Percentiles rank a stretch among this genome's conserved stretches.
phyloP scores from a whole-genome alignment of 2,797 vertebrate species.

The Lacerta viridis region DNA sequence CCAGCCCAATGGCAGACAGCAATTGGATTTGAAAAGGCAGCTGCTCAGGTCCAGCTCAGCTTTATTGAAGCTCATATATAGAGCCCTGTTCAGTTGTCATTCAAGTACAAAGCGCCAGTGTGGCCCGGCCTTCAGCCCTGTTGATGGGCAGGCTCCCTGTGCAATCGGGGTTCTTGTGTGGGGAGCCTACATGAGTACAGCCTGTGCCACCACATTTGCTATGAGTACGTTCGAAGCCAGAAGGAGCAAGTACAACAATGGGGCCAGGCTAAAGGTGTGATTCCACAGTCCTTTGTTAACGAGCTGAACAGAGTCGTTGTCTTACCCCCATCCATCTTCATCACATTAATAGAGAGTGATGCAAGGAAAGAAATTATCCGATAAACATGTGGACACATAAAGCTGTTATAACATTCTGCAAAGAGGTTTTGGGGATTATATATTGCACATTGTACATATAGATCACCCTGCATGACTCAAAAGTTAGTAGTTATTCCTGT shows the following conservation, averaged over 20 bases:
- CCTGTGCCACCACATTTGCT: too few species aligned
- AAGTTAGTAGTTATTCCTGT: not conserved
- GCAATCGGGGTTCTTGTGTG: too few species aligned
- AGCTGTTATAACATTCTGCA: not conserved
- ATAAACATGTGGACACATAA: not conserved
- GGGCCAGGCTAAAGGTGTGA: too few species aligned
- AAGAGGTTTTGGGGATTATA: not conserved
- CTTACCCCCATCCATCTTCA: not conserved
- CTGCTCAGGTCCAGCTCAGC: not conserved
- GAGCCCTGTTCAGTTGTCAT: not conserved
- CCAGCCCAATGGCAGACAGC: not conserved
- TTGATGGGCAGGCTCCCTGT: too few species aligned
- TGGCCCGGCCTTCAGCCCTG: too few species aligned
- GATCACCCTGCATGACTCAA: not conserved
- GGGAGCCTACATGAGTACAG: too few species aligned
- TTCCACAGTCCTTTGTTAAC: too few species aligned
- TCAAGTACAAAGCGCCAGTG: too few species aligned
- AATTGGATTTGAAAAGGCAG: not conserved
- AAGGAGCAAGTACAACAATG: too few species aligned
- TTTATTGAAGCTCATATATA: not conserved
- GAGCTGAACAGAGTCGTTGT: too few species aligned
- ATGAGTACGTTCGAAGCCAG: too few species aligned
- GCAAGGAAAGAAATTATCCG: not conserved
- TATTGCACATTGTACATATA: too few species aligned
- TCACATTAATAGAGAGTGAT: not conserved